Conservation (phyloP, 1,140 invertebrate genomes). For the Arctopsyche grandis region DNA sequence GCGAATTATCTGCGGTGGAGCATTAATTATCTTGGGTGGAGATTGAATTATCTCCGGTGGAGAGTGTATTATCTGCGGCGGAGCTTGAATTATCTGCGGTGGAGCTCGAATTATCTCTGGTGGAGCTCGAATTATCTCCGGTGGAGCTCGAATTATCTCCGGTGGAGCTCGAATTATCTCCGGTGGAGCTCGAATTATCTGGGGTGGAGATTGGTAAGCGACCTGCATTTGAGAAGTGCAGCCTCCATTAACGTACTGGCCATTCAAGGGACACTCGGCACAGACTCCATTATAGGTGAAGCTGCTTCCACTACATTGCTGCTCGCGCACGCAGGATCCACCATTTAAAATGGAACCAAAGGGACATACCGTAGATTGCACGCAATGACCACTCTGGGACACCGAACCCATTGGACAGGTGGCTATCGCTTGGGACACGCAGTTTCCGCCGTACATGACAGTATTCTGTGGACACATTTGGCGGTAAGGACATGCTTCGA, state of each 20-base stretch:
- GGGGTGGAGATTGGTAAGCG: too few relatives aligned
- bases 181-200: too few relatives aligned
- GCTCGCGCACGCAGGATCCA: not conserved
- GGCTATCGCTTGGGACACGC: not conserved
- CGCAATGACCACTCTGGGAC: not conserved
- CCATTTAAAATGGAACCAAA: too few relatives aligned
- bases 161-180: not conserved
- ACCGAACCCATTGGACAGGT: not conserved
- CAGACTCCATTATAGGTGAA: not conserved
- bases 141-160: too few relatives aligned
- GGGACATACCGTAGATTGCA: not conserved
- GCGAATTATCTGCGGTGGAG: not conserved
- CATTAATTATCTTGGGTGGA: too few relatives aligned
- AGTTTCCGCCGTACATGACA: slow-evolving; percentile 1
- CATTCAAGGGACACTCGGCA: not conserved
- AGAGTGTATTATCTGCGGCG: not conserved
- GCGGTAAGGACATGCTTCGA: too few relatives aligned
- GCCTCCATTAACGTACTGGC: not conserved
- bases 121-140: too few relatives aligned
- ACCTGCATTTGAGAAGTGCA: not conserved
- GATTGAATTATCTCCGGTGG: too few relatives aligned
- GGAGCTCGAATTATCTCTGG: too few relatives aligned
- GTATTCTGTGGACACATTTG: not conserved
- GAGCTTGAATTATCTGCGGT: not conserved
- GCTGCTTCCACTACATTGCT: not conserved